phyloP scores from a whole-genome alignment of 2,888 invertebrate species.

The Volucella bombylans region DNA sequence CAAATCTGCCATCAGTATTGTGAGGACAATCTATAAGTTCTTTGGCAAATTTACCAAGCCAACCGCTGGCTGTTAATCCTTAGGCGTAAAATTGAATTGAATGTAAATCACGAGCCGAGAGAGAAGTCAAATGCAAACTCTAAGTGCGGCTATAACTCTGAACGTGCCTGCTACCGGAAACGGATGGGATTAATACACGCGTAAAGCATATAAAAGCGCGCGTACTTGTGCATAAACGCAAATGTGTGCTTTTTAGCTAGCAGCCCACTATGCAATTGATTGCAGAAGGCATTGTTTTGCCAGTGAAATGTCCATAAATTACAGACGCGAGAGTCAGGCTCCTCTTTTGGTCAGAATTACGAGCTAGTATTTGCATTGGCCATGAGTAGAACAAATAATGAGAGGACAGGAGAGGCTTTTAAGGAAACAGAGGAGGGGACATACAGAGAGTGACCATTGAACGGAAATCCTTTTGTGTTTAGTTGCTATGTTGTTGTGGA shows the following conservation, averaged over 20 bases:
- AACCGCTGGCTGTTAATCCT: slow-evolving; percentile 52
- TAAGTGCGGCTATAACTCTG: slow-evolving; percentile 58
- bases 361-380: slow-evolving; percentile 38
- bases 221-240: neutral
- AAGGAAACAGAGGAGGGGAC: no score
- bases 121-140: slow-evolving; percentile 63
- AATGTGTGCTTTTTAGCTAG: slow-evolving; percentile 36
- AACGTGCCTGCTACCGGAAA: slow-evolving; percentile 37
- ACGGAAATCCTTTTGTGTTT: slow-evolving; percentile 51
- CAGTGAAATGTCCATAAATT: slow-evolving; percentile 62
- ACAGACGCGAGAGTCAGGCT: slow-evolving; percentile 35
- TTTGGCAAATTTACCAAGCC: slow-evolving; percentile 56
- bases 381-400: slow-evolving; percentile 17
- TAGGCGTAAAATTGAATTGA: slow-evolving; percentile 57
- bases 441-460: slow-evolving; percentile 37
- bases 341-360: slow-evolving; percentile 37
- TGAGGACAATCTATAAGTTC: neutral
- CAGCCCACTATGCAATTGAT: slow-evolving; percentile 54
- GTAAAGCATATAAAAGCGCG: slow-evolving; percentile 39
- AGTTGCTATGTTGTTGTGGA: slow-evolving; percentile 23
- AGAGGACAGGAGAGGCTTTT: neutral
- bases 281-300: slow-evolving; percentile 54
- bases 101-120: slow-evolving; percentile 63
- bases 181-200: slow-evolving; percentile 62
- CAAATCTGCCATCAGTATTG: no score